Evolutionary conservation across 2,113 vertebrate genomes (phyloP), one percentile per base, ranked within the genome.

Genomic region (Zootoca vivipara): DNA sequence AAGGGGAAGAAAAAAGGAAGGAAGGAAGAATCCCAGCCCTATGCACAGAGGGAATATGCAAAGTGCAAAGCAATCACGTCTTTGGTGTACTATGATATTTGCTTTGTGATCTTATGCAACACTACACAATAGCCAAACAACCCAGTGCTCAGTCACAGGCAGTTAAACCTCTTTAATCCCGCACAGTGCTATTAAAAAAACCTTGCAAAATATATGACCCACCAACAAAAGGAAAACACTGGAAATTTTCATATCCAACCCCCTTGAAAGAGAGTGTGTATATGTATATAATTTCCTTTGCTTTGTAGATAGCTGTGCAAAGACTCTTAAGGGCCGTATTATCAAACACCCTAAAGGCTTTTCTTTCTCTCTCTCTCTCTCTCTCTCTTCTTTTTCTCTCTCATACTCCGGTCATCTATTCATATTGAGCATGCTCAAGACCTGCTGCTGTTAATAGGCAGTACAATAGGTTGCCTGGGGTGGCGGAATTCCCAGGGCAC

Each of bases 1-100:
- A 78, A n/a, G 30, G 4, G 4, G 16, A 15, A 5, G 20, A 58
- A 26, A 30, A 30, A 69, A 72, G 18, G 24, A 42, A 30, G 5
- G 8, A 12, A 22, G 2, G 15, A 15, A 2, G 1, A 90, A 85
- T 92, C 91, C 93, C 91, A 92, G 85, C 88, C 87, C 0, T 1
- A 70, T 67, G 85, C 91, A 90, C 89, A 70, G 89, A 92, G 91
- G 92, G 94, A 93, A 95, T 92, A 93, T 87, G 89, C 91, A 89
- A 88, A 93, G 91, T 40, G 87, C 90, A 86, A 87, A 90, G 84
- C n/a, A 30, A 89, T 87, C 93, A 82, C 91, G 83, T 89, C 33
- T 3, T 77, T 28, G 78, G 38, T 18, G 58, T 73, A 87, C 65
- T 2, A 38, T 0, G 8, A 90, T 94, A 91, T 78, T 78, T 5